Evolutionary conservation across 2,797 vertebrate species (phyloP), one percentile per base, ranked within the genome.

Genomic region (Hephaestus fuliginosus): DNA sequence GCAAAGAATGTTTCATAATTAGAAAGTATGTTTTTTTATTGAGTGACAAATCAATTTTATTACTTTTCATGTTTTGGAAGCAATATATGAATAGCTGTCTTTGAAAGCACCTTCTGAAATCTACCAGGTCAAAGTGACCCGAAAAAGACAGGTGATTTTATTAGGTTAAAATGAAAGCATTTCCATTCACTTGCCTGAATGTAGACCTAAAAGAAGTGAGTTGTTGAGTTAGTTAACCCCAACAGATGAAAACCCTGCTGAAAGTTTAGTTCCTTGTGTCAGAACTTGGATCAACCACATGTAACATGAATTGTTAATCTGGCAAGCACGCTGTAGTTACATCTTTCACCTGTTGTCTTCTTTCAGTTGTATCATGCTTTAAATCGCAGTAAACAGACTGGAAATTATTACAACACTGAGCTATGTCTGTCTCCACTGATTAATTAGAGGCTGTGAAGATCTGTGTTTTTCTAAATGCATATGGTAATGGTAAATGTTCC

Each of bases 381-480:
- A 84, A 82, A 86, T 91, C 82, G 87, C 57, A 74, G 53, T 43
- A 83, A 80, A 89, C 85, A 82, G 39, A 56, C 73, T 82, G 67
- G 74, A 73, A 82, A 76, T 58, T 28, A 74, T 83, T 78, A 88
- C 76, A 86, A 74, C 56, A 46, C 70, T 72, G 56, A 52, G 57
- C 74, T 77, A 43, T 48, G 58, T 74, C 73, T 75, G 80, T 75
- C 83, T 76, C 55, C 46, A 65, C 33, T 71, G 44, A 87, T 86
- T 73, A 61, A 86, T 86, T 80, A 61, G 20, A 44, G 3, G n/a
- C 39, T 62, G 28, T 39, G 3, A n/a, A 62, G 62, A 66, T 13
- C 20, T 20, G 22, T 67, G 61, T 68, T 56, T 48, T 43, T 68
- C 46, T 63, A 58, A 74, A 62, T 67, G 30, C 48, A 33, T 43